Evolutionary conservation across 2,888 invertebrate genomes (phyloP), one percentile per base, ranked within the genome.

Genomic region (Anoncus sp.): DNA sequence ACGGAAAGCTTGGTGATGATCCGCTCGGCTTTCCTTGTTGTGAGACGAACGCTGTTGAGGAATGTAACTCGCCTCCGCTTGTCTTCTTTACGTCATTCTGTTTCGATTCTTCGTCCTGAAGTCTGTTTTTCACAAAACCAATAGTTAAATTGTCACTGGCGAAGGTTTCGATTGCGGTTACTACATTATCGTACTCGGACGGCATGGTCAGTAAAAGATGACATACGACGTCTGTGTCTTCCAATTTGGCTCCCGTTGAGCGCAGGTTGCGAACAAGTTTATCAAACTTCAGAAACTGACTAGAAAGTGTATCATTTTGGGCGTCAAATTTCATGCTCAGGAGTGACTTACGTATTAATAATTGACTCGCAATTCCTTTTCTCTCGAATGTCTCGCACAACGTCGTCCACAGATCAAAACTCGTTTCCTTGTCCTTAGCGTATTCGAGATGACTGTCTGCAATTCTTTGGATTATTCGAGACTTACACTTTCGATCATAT

Each of bases 91-190:
- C 60, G 31, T 63, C 69, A 2, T 47, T 59, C 51, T 65, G 38
- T 67, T 76, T 80, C 18, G 76, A 45, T 83, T 84, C 83, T 69
- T 83, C 83, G 22, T 85, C 83, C 35, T 81, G 43, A 9, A 85
- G 67, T 20, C 81, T 55, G 63, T 80, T 84, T 77, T 85, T 85
- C 10, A 85, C 84, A 67, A 85, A 82, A 9, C 51, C 63, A 16
- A 82, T 16, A 3, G 80, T 76, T 27, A 83, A 53, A 38, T 79
- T 65, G 0, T 72, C 73, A 5, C 4, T 43, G 7, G 75, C 53
- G 12, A 75, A 35, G 1, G 82, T 81, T 69, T 83, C 84, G n/a
- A 85, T 47, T n/a, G 84, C 83, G 16, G 81, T 83, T 14, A 83
- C 82, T 18, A 85, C 80, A 9, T 72, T 69, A 47, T 83, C 81